Evolutionary conservation across 2,797 vertebrate species (phyloP).

Genomic region (Xerus rutilus): DNA sequence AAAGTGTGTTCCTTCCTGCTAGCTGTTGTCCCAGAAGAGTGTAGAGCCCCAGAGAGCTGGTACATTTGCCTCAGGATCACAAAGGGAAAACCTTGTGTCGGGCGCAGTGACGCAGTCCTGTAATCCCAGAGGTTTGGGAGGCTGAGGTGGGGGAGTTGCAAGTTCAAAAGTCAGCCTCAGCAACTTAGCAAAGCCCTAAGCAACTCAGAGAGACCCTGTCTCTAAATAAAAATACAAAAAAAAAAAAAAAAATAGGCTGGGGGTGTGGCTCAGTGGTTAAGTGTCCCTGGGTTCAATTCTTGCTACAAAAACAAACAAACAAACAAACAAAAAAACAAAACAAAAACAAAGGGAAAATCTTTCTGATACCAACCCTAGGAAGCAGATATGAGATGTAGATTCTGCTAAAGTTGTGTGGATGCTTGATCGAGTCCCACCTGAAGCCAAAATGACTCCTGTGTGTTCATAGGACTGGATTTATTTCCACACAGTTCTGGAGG

Average conservation of each 20-base stretch:
- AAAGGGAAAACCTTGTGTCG: too few relatives aligned
- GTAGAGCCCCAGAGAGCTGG: neutral
- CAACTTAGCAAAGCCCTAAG: too few relatives aligned
- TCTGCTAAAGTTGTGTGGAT: neutral
- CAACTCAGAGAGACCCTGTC: too few relatives aligned
- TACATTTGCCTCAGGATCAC: neutral
- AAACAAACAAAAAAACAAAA: too few relatives aligned
- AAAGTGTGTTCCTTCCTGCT: neutral
- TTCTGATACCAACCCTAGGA: neutral
- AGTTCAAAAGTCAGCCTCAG: too few relatives aligned
- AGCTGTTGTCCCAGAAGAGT: neutral
- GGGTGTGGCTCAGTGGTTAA: too few relatives aligned
- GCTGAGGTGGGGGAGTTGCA: too few relatives aligned
- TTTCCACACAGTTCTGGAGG: neutral
- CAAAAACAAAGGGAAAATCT: neutral
- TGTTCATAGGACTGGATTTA: neutral
- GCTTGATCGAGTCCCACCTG: neutral
- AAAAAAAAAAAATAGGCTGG: too few relatives aligned
- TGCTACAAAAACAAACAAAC: too few relatives aligned
- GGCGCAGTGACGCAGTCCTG: rapidly evolving
- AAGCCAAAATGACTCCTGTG: neutral
- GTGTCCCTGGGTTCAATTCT: too few relatives aligned
- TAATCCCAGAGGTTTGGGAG: too few relatives aligned
- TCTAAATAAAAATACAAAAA: too few relatives aligned
- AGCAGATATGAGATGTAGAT: neutral